These are phyloP conservation scores for Hydrocynus forskahlii DNA, from an alignment of 2,797 vertebrate genomes.

Conservation along the genomic window DNA sequence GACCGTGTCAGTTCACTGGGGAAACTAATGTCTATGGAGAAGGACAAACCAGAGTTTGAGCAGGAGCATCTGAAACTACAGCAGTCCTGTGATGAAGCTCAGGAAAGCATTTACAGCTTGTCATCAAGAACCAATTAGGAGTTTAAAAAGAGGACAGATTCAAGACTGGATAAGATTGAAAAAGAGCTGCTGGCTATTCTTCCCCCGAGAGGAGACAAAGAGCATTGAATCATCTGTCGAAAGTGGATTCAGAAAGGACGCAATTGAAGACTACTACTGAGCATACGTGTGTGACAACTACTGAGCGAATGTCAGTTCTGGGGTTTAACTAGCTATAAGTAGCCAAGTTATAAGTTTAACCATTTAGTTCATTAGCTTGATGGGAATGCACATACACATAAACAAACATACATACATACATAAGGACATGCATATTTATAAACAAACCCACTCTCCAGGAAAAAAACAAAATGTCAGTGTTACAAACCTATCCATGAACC, in stretches of 20 bases:
- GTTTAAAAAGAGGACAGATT: background rate
- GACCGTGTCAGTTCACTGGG: slow-evolving; percentile 52
- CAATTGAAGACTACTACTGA: background rate
- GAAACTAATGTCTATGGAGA: slow-evolving; percentile 54
- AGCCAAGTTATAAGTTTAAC: no score
- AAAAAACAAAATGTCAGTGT: no score
- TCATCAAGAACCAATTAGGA: background rate
- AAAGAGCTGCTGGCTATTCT: background rate
- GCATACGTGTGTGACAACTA: no score
- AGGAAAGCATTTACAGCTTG: slow-evolving; percentile 15
- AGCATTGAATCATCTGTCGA: background rate
- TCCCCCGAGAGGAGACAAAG: background rate
- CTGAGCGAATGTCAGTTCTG: no score
- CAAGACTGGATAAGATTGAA: background rate
- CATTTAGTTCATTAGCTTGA: no score
- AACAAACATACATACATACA: no score
- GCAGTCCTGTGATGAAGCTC: slow-evolving; percentile 40
- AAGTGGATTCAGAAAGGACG: background rate
- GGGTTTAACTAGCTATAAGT: no score
- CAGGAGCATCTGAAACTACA: background rate
- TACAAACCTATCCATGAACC: no score
- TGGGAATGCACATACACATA: no score
- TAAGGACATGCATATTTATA: no score
- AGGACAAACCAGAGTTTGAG: slow-evolving; percentile 30
- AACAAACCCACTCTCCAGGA: no score